These are phyloP conservation scores for Hyperoodon ampullatus DNA, from an alignment of 2,113 vertebrate genomes.

Conservation along the genomic window DNA sequence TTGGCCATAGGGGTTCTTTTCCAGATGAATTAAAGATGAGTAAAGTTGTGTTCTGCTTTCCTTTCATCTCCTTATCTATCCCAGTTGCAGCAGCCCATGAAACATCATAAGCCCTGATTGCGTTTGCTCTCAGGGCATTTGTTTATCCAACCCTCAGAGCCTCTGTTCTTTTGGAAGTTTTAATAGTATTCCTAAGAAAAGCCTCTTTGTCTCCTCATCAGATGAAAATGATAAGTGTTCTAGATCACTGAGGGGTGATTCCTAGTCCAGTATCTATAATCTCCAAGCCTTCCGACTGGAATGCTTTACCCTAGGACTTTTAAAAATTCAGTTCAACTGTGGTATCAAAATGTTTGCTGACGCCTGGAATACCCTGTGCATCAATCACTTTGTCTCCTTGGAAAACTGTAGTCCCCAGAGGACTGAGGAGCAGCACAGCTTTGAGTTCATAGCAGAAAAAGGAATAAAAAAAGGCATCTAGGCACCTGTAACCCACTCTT, in stretches of 20 bases:
- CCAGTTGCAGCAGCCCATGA: background rate
- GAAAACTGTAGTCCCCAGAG: background rate
- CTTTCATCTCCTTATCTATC: background rate
- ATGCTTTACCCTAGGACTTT: background rate
- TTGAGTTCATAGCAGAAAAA: background rate
- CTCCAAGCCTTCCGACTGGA: background rate
- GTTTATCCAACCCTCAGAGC: background rate
- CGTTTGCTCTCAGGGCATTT: background rate
- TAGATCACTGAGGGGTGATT: background rate
- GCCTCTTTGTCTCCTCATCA: background rate
- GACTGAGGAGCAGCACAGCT: background rate
- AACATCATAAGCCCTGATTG: background rate
- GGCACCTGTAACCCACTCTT: background rate
- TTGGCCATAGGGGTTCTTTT: background rate
- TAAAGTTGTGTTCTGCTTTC: background rate
- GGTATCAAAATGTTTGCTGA: background rate
- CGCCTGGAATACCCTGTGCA: background rate
- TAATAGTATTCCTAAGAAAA: background rate
- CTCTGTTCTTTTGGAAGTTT: background rate
- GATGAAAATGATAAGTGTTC: background rate
- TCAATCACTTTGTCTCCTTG: background rate
- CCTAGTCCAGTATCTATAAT: background rate
- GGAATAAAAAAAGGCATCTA: background rate
- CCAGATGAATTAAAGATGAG: background rate
- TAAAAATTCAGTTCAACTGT: background rate